These are phyloP conservation scores for Nicator chloris DNA, from an alignment of 2,113 vertebrate genomes.

Conservation along the genomic window DNA sequence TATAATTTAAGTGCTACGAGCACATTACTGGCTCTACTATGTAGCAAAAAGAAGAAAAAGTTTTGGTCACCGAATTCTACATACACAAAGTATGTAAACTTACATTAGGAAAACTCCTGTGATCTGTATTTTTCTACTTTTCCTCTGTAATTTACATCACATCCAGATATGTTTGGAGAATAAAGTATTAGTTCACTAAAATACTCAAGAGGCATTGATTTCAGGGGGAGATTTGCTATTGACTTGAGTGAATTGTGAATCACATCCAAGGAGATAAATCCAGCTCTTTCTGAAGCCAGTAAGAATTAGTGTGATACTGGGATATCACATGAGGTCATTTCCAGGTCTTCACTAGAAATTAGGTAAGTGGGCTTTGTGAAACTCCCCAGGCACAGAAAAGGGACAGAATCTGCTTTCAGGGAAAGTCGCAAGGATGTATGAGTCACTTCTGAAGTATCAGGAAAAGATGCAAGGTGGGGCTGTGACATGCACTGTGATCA, in stretches of 20 bases:
- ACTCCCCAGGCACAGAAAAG: not conserved
- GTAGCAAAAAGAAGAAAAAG: not conserved
- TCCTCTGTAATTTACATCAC: not conserved
- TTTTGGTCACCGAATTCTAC: not conserved
- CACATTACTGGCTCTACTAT: not conserved
- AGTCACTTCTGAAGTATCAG: constrained; percentile 44
- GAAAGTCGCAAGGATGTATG: constrained; percentile 11
- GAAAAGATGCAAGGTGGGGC: constrained; percentile 33
- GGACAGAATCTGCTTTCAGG: constrained; percentile 16
- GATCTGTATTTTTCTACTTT: not conserved
- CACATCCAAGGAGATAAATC: not conserved
- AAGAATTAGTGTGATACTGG: not conserved
- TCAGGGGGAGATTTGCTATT: not conserved
- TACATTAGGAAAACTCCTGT: not conserved
- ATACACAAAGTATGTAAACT: not conserved
- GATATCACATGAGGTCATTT: not conserved
- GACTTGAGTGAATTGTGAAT: not conserved
- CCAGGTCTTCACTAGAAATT: not conserved
- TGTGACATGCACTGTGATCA: constrained; percentile 36
- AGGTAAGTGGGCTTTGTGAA: not conserved
- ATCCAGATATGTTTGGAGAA: not conserved
- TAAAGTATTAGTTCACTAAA: not conserved
- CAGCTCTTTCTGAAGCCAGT: not conserved
- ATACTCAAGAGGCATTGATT: not conserved
- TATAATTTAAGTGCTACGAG: not conserved